Percentiles rank a stretch among this genome's conserved stretches.
phyloP scores from a whole-genome alignment of 2,113 vertebrate species.

The Rhinichthys klamathensis region DNA sequence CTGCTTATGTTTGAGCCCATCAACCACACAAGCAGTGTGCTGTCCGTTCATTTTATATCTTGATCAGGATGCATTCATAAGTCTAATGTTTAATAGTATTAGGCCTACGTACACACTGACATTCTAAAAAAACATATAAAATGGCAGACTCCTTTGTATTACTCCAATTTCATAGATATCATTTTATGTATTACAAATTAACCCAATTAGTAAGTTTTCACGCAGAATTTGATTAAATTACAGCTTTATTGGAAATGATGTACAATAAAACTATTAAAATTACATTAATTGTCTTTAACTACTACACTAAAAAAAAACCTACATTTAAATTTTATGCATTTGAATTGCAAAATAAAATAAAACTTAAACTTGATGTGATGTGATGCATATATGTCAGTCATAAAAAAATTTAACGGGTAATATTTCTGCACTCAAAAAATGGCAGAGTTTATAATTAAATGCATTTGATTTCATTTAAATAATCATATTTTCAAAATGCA shows the following conservation, averaged over 20 bases:
- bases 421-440: too few species aligned
- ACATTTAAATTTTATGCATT: too few species aligned
- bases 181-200: background rate
- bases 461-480: too few species aligned
- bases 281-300: background rate
- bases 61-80: background rate
- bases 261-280: too few species aligned
- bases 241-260: background rate
- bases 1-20: background rate
- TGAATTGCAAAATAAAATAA: too few species aligned
- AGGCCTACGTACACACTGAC: background rate
- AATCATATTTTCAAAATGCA: too few species aligned
- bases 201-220: background rate
- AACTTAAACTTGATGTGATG: too few species aligned
- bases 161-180: background rate
- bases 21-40: background rate
- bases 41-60: background rate
- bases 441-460: too few species aligned
- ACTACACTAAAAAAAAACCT: too few species aligned
- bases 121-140: background rate
- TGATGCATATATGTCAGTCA: too few species aligned
- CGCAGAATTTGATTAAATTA: constrained; percentile 52
- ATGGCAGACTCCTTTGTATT: background rate
- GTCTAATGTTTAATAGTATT: background rate
- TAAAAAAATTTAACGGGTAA: too few species aligned